A percentile compares a stretch with the other conserved stretches of the same genome.
phyloP scores from a whole-genome alignment of 2,113 vertebrate species.

The Leuciscus idus region DNA sequence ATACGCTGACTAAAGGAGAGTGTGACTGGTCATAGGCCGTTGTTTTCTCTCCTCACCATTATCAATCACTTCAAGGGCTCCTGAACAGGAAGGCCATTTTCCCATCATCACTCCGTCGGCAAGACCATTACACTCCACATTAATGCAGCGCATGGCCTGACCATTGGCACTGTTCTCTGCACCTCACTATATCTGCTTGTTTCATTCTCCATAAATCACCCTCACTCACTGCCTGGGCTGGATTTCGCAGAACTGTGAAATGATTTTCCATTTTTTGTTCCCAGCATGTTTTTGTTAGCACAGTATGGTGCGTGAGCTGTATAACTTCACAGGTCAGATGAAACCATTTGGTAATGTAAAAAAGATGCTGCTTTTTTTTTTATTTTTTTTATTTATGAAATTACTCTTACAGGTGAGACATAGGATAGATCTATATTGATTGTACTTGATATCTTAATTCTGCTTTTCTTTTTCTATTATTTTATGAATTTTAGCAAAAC shows the following conservation, averaged over 20 bases:
- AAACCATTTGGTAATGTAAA: neutral
- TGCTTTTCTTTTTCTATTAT: neutral
- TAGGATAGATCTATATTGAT: too few relatives aligned
- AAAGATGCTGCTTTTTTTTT: neutral
- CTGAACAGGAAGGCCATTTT: slow-evolving; percentile 65
- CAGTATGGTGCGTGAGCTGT: neutral
- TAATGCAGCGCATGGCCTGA: slow-evolving; percentile 69
- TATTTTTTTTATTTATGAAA: neutral
- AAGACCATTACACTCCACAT: slow-evolving; percentile 67
- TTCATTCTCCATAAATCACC: slow-evolving; percentile 59
- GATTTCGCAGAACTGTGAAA: slow-evolving; percentile 9
- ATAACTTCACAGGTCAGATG: neutral
- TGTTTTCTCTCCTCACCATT: slow-evolving; percentile 59
- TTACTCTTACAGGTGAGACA: neutral
- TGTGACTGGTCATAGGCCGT: slow-evolving; percentile 42
- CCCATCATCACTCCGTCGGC: slow-evolving; percentile 70
- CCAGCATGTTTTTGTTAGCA: neutral
- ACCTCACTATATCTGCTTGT: slow-evolving; percentile 49
- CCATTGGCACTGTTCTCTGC: slow-evolving; percentile 22
- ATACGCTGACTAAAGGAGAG: slow-evolving; percentile 58
- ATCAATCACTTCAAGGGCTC: slow-evolving; percentile 73
- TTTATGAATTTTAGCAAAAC: neutral
- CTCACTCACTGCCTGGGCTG: neutral
- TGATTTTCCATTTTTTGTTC: neutral
- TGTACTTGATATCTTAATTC: too few relatives aligned